Evolutionary conservation across 1,140 invertebrate genomes (phyloP), one percentile per base, ranked within the genome.

Genomic region (Zaprionus kolodkinae): DNA sequence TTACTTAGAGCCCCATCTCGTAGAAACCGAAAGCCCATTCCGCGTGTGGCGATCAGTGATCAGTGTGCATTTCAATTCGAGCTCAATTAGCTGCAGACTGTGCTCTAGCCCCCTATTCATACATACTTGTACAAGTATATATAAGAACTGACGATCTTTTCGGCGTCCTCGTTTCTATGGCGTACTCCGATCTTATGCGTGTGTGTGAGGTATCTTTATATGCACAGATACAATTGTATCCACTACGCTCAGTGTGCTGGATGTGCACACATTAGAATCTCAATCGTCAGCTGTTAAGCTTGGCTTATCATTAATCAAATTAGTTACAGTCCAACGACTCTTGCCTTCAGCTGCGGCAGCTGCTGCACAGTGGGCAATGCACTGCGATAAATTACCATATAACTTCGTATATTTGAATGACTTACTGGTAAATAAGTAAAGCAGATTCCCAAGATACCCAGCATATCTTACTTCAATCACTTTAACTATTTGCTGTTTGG

Each of bases 281-380:
- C 85, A 89, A 89, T 85, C 85, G 85, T 89, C 85, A 69, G 85
- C 85, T 77, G 85, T 89, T 89, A 89, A 89, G 85, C 81, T 78
- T 61, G 70, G 85, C 85, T 89, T 89, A 89, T 89, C 85, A 89
- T 89, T 89, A 89, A 89, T 89, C 85, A 89, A 89, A 89, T 89
- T 89, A 89, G 85, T 82, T 89, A 76, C 80, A 88, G 60, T 69
- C 60, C 73, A 48, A 25, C 59, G 56, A 21, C 25, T 25, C 50
- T 52, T 52, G 17, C 56, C 45, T 62, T 17, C 33, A 13, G 21
- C 35, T 72, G 45, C 43, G 2, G 21, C 21, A 48, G 35, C 48
- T 56, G 67, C 65, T 61, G 78, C 65, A 68, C 72, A 45, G 40
- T 45, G 40, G 40, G 40, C 40, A 15, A 45, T 15, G n/a, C 40